These are phyloP conservation scores for Lordiphosa clarofinis DNA, from an alignment of 1,140 invertebrate genomes.

Conservation along the genomic window DNA sequence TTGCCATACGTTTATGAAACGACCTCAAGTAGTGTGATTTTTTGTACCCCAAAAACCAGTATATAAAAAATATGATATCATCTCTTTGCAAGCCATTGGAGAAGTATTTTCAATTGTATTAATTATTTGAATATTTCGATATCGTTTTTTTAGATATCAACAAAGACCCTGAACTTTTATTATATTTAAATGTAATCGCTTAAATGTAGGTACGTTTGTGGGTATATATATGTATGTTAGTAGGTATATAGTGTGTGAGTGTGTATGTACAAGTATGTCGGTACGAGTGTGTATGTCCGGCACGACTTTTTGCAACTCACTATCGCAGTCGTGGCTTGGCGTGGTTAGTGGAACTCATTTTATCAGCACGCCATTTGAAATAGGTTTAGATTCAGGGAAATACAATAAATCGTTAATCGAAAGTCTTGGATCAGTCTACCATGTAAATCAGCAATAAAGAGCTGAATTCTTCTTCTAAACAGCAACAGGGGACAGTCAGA, in stretches of 20 bases:
- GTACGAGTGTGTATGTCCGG: background rate
- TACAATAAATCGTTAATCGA: too few relatives aligned
- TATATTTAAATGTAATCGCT: constrained; percentile 6
- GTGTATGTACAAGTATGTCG: background rate
- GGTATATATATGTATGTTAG: background rate
- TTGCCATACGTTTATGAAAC: constrained; percentile 4
- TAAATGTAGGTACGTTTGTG: background rate
- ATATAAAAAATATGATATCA: constrained; percentile 7
- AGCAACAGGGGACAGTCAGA: too few relatives aligned
- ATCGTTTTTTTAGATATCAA: constrained; percentile 1
- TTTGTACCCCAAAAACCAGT: constrained; percentile 2
- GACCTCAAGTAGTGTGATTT: too few relatives aligned
- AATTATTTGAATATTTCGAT: too few relatives aligned
- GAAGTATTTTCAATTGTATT: too few relatives aligned
- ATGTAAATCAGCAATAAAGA: too few relatives aligned
- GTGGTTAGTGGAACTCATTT: too few relatives aligned
- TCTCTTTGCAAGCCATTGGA: background rate
- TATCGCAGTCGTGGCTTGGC: constrained; percentile 11
- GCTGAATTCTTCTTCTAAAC: too few relatives aligned
- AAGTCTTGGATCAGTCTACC: too few relatives aligned
- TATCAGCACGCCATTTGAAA: constrained; percentile 4
- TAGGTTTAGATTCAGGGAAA: background rate
- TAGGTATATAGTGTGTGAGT: background rate
- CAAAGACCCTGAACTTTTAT: background rate
- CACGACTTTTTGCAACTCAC: constrained; percentile 7